These are phyloP conservation scores for Copsychus sechellarum DNA, from an alignment of 2,113 vertebrate genomes.

Conservation along the genomic window DNA sequence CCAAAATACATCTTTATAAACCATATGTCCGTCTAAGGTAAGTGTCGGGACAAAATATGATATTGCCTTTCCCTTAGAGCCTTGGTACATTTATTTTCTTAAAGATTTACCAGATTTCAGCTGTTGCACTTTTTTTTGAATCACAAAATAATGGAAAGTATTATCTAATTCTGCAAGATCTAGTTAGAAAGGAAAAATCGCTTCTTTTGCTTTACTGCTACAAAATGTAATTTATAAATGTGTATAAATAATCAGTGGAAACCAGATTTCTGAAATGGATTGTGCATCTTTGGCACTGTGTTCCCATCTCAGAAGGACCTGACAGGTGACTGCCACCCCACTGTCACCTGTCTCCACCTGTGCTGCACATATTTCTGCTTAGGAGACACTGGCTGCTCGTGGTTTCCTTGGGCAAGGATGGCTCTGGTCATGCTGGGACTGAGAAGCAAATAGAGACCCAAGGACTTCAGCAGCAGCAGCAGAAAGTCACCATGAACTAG, in stretches of 20 bases:
- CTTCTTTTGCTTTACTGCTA: not conserved
- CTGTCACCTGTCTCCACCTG: fast-evolving
- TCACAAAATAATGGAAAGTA: not conserved
- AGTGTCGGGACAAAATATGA: not conserved
- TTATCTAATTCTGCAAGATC: not conserved
- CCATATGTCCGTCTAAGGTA: not conserved
- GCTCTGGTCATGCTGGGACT: not conserved
- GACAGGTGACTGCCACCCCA: not conserved
- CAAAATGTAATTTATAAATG: not conserved
- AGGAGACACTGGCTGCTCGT: fast-evolving
- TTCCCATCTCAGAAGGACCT: not conserved
- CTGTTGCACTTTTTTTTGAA: not conserved
- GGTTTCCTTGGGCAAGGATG: not conserved
- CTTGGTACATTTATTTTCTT: not conserved
- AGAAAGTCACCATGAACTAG: not conserved
- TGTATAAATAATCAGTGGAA: not conserved
- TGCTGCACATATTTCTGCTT: fast-evolving
- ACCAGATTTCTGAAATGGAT: not conserved
- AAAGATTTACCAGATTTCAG: not conserved
- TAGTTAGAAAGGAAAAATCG: not conserved
- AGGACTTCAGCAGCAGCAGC: not conserved
- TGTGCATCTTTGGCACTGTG: not conserved
- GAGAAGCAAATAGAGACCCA: fast-evolving
- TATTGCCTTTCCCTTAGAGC: not conserved
- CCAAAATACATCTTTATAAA: not conserved